These are phyloP conservation scores for Aurelia aurita DNA, from an alignment of 30 jellyfish, hydroid and myxozoan genomes.

Conservation along the genomic window DNA sequence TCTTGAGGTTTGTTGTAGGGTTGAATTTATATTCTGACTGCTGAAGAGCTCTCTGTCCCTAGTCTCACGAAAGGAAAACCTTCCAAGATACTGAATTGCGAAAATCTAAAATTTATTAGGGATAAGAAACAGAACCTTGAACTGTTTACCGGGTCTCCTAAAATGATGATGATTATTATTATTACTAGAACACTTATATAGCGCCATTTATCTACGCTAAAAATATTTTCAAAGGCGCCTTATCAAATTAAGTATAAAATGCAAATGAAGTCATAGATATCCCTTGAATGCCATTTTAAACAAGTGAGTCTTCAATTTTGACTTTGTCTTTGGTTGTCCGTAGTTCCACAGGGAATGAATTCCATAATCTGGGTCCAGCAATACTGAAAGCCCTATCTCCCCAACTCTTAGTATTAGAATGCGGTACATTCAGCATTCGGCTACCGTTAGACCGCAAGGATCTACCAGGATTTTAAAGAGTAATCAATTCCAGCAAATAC, in stretches of 20 bases:
- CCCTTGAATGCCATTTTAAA: background rate
- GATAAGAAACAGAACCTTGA: too few relatives aligned
- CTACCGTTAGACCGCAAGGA: background rate
- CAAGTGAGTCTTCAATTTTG: constrained; percentile 29
- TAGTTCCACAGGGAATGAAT: constrained; percentile 30
- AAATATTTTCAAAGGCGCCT: too few relatives aligned
- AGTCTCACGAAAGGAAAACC: too few relatives aligned
- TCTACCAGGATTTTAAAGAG: constrained; percentile 1
- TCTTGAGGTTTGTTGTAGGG: background rate
- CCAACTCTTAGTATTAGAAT: constrained; percentile 28
- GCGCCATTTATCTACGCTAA: too few relatives aligned
- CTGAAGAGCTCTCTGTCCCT: too few relatives aligned
- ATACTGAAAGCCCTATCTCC: constrained; percentile 36
- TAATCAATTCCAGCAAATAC: background rate
- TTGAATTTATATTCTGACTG: background rate
- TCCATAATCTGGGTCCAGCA: constrained; percentile 53
- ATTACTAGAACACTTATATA: too few relatives aligned
- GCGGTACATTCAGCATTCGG: constrained; percentile 18
- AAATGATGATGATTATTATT: too few relatives aligned
- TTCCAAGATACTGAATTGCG: too few relatives aligned
- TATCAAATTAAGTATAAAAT: too few relatives aligned
- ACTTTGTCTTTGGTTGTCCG: constrained; percentile 25
- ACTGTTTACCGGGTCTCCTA: too few relatives aligned
- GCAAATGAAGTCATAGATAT: too few relatives aligned
- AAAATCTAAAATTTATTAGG: too few relatives aligned